phyloP scores from a whole-genome alignment of 1,140 invertebrate species.

The Drosophila pallidifrons region DNA sequence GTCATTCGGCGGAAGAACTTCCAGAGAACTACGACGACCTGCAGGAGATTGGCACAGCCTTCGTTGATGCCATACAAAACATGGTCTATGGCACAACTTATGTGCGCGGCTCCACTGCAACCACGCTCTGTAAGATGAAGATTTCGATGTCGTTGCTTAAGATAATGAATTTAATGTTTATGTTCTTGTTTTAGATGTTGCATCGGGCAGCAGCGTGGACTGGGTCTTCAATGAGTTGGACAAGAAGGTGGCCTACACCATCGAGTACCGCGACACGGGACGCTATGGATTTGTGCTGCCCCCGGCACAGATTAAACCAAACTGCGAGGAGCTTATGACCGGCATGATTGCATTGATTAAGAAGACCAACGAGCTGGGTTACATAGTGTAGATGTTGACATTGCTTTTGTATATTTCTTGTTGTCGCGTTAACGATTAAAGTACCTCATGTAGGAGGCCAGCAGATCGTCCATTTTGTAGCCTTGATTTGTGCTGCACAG shows the following conservation, averaged over 20 bases:
- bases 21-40: constrained; percentile 86
- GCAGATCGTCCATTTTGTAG: constrained; percentile 98
- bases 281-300: constrained; percentile 95
- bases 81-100: constrained; percentile 86
- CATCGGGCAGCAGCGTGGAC: constrained; percentile 88
- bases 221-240: constrained; percentile 88
- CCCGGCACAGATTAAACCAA: constrained; percentile 91
- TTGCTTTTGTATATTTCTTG: not conserved
- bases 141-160: not conserved
- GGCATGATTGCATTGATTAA: constrained; percentile 91
- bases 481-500: constrained; percentile 96
- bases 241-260: constrained; percentile 88
- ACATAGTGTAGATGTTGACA: constrained; percentile 30
- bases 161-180: not conserved
- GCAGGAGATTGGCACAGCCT: constrained; percentile 85
- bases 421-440: constrained; percentile 43
- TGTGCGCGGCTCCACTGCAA: constrained; percentile 85
- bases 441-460: constrained; percentile 92
- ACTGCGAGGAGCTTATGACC: constrained; percentile 92
- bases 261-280: constrained; percentile 90
- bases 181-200: constrained; percentile 65
- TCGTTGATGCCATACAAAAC: constrained; percentile 84
- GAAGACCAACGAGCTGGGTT: constrained; percentile 68
- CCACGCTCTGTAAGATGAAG: constrained; percentile 86
- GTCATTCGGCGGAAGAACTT: constrained; percentile 84